Base-by-base conservation (phyloP, 2,113 vertebrate species). In the Caloenas nicobarica region DNA sequence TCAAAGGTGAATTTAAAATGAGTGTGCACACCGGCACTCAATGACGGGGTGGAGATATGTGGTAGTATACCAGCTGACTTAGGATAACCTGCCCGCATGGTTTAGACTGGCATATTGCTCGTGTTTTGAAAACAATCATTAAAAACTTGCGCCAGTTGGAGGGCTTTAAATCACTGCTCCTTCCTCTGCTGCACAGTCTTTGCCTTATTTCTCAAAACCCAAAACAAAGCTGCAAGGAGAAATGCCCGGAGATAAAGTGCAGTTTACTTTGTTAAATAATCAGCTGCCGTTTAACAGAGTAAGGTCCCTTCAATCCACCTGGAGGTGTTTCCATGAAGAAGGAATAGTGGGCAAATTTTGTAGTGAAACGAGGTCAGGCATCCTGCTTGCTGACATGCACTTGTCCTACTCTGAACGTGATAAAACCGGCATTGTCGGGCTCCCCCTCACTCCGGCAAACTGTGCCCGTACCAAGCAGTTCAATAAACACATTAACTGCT, bases 1-100 rank as follows among this genome's bases (percentile, higher is more conserved):
- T 95, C 81, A 56, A 61, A 94, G 87, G 86, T 79, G 91, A 87
- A 93, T 85, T 62, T 58, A n/a, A 92, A 96, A 88, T 40, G 48
- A 42, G 54, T 73, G 51, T 12, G 65, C 22, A 50, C 54, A 44
- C 34, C 0, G 0, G 56, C 25, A 57, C 38, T 48, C 44, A 57
- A 7, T 16, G 64, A 25, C 0, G 1, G 68, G 89, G 81, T 2
- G 61, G 94, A 74, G 92, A 50, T 28, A 57, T 5, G 11, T 3
- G 6, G 77, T 8, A n/a, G 31, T 34, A 57, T 68, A 38, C 5
- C 1, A 46, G 54, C 16, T 51, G 81, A 12, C 80, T 89, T 4
- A 36, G 61, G 72, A n/a, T 92, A 95, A 95, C 92, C 91, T 73
- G 94, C 86, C 1, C 5, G 86, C 80, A 80, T 89, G 71, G 91